phyloP scores from a whole-genome alignment of 2,888 invertebrate genomes.

The Drosophila hamatofila region DNA sequence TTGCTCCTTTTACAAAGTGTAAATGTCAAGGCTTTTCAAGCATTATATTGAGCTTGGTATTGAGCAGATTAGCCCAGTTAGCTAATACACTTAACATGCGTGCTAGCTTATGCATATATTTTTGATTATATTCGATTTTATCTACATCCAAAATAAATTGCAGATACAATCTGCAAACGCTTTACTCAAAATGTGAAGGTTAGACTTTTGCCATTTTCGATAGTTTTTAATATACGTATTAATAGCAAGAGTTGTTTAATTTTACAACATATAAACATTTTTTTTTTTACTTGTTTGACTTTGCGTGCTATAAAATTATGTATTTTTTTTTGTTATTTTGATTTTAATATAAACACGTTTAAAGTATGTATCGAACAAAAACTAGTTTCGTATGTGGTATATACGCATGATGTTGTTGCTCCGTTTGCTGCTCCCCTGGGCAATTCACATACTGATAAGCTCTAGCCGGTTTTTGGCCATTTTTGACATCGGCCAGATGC shows the following conservation, averaged over 20 bases:
- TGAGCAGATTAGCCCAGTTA: slow-evolving; percentile 44
- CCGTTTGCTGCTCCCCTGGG: slow-evolving; percentile 39
- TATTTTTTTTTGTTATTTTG: slow-evolving; percentile 12
- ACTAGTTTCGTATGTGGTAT: slow-evolving; percentile 65
- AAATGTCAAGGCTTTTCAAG: slow-evolving; percentile 47
- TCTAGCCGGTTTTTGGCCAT: slow-evolving; percentile 47
- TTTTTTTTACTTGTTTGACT: slow-evolving; percentile 1
- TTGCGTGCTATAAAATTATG: slow-evolving; percentile 32
- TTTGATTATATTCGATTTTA: slow-evolving; percentile 17
- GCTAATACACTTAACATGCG: slow-evolving; percentile 29
- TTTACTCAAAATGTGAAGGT: slow-evolving; percentile 66
- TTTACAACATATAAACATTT: slow-evolving; percentile 59
- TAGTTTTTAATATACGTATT: slow-evolving; percentile 69
- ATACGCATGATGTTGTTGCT: slow-evolving; percentile 34
- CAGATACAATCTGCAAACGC: slow-evolving; percentile 10
- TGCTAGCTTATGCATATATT: slow-evolving; percentile 22
- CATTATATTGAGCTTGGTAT: slow-evolving; percentile 14
- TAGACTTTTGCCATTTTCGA: slow-evolving; percentile 53
- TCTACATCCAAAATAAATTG: slow-evolving; percentile 31
- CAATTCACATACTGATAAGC: slow-evolving; percentile 58
- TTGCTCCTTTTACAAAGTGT: background rate
- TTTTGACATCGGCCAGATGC: slow-evolving; percentile 50
- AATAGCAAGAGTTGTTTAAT: slow-evolving; percentile 49
- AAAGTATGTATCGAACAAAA: slow-evolving; percentile 41
- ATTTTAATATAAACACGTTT: slow-evolving; percentile 64